These are phyloP conservation scores for Acestrorhynchus altus DNA, from an alignment of 2,797 vertebrate genomes.

Conservation along the genomic window DNA sequence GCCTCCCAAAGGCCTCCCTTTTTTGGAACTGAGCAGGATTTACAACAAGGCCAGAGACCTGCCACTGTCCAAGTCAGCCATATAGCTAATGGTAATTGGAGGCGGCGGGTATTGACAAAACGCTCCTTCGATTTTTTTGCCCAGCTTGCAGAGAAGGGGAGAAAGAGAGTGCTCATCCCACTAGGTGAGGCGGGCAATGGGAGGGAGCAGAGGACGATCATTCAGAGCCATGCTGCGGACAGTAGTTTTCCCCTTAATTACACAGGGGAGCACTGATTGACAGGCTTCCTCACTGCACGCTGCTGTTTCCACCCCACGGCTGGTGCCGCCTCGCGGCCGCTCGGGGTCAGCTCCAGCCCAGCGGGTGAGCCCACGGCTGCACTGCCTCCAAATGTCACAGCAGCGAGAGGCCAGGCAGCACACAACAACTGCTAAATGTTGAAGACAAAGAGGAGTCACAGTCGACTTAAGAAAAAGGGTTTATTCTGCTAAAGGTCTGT, in stretches of 20 bases:
- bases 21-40: constrained; percentile 34
- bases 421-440: constrained; percentile 76
- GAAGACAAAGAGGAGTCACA: constrained; percentile 20
- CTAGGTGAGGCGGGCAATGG: constrained; percentile 30
- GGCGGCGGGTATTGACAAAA: constrained; percentile 33
- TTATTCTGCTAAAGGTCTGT: constrained; percentile 12
- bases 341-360: constrained; percentile 59
- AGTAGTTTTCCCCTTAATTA: constrained; percentile 60
- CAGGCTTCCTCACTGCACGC: constrained; percentile 59
- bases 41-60: constrained; percentile 43
- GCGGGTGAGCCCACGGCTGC: constrained; percentile 40
- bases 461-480: background rate
- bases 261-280: constrained; percentile 58
- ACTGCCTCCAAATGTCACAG: constrained; percentile 81
- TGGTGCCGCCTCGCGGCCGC: constrained; percentile 26
- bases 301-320: constrained; percentile 67
- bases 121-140: constrained; percentile 32
- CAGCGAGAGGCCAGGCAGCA: constrained; percentile 71
- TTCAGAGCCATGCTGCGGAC: constrained; percentile 45
- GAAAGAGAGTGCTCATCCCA: constrained; percentile 18
- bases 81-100: constrained; percentile 29
- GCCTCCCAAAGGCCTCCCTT: constrained; percentile 36
- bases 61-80: constrained; percentile 20
- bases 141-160: background rate
- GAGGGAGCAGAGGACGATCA: constrained; percentile 37